These are phyloP conservation scores for Drosophila sulfurigaster DNA, from an alignment of 1,140 invertebrate genomes.

Conservation along the genomic window DNA sequence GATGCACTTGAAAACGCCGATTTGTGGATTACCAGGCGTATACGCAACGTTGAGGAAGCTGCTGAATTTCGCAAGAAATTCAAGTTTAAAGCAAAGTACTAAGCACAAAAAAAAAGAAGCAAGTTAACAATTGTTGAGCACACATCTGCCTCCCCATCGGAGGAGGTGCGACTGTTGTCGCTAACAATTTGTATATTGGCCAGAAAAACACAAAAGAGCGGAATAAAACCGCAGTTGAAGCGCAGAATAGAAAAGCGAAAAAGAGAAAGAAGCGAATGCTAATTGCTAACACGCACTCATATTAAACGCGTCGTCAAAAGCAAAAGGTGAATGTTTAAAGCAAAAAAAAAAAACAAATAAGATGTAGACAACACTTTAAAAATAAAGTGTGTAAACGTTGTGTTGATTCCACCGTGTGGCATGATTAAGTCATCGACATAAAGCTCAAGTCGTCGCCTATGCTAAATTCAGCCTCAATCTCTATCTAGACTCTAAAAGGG, in stretches of 20 bases:
- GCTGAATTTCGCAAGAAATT: constrained; percentile 59
- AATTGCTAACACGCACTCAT: constrained; percentile 73
- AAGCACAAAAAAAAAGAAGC: constrained; percentile 31
- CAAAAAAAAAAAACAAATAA: background rate
- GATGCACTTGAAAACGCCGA: constrained; percentile 65
- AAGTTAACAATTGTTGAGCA: constrained; percentile 56
- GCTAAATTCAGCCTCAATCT: constrained; percentile 63
- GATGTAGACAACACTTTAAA: constrained; percentile 22
- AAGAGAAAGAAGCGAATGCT: constrained; percentile 45
- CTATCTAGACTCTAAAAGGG: constrained; percentile 2
- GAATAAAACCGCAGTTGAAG: constrained; percentile 12
- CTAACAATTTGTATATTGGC: constrained; percentile 33
- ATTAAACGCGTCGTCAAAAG: constrained; percentile 67
- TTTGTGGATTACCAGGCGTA: constrained; percentile 84
- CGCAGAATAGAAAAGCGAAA: constrained; percentile 23
- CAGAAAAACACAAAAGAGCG: background rate
- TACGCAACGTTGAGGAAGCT: constrained; percentile 61
- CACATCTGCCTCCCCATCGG: constrained; percentile 65
- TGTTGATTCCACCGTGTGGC: constrained; percentile 34
- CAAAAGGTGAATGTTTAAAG: constrained; percentile 74
- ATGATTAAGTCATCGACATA: constrained; percentile 73
- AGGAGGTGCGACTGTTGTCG: constrained; percentile 76
- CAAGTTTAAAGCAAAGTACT: constrained; percentile 41
- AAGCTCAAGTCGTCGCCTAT: constrained; percentile 43
- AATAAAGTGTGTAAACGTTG: constrained; percentile 11